These are phyloP conservation scores for Agrenia bidenticulata DNA, from an alignment of 2,888 invertebrate genomes.

Conservation along the genomic window DNA sequence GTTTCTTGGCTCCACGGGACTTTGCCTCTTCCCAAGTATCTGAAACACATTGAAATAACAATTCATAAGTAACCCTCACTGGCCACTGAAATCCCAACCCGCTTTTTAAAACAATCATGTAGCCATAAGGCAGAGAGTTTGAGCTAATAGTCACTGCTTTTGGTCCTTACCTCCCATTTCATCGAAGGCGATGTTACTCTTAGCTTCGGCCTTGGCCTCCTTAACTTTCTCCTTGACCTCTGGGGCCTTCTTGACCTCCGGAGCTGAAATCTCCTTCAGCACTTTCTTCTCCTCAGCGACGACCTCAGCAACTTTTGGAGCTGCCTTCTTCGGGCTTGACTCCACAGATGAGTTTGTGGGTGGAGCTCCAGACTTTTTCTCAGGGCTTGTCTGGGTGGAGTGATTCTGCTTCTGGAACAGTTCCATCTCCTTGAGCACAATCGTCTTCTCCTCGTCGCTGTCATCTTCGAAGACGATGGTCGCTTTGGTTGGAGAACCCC, in stretches of 20 bases:
- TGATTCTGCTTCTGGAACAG: slow-evolving; percentile 28
- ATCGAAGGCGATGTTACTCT: slow-evolving; percentile 61
- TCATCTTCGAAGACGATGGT: slow-evolving; percentile 41
- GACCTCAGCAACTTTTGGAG: slow-evolving; percentile 42
- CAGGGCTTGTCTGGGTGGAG: slow-evolving; percentile 39
- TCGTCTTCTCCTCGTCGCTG: slow-evolving; percentile 28
- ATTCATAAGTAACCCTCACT: background rate
- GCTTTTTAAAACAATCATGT: background rate
- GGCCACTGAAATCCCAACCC: too few relatives aligned
- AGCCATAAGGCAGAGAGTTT: background rate
- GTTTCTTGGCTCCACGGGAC: slow-evolving; percentile 56
- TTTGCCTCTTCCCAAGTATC: slow-evolving; percentile 77
- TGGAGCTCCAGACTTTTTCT: slow-evolving; percentile 27
- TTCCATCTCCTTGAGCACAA: slow-evolving; percentile 27
- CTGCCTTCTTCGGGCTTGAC: slow-evolving; percentile 24
- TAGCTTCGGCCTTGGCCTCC: slow-evolving; percentile 16
- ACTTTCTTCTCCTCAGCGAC: slow-evolving; percentile 54
- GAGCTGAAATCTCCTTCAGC: slow-evolving; percentile 50
- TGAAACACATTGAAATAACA: slow-evolving; percentile 54
- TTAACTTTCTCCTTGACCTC: slow-evolving; percentile 23
- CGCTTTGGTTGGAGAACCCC: slow-evolving; percentile 61
- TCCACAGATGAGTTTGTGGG: slow-evolving; percentile 20
- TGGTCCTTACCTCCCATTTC: slow-evolving; percentile 61
- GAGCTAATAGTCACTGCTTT: background rate
- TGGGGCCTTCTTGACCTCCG: slow-evolving; percentile 26